Conservation (phyloP, 2,797 vertebrate genomes). For the Sphaeramia orbicularis region DNA sequence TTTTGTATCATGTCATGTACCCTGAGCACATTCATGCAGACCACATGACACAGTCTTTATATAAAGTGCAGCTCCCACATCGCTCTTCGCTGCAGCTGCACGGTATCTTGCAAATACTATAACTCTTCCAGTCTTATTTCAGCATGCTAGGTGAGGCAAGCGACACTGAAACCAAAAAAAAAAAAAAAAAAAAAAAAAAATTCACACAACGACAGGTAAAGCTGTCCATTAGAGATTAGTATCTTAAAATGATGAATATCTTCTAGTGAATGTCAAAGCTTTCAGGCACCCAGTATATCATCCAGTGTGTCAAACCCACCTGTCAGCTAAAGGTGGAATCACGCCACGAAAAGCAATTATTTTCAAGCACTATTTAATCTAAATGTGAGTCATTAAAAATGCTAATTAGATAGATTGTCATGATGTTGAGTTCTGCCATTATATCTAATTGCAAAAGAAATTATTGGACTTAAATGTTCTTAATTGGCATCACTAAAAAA, state of each 20-base stretch:
- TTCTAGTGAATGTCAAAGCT: conserved; percentile 61
- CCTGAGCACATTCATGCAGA: conserved; percentile 6
- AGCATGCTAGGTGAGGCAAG: background rate
- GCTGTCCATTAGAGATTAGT: conserved; percentile 44
- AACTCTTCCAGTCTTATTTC: conserved; percentile 34
- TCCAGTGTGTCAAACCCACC: conserved; percentile 37
- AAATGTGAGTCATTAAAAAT: conserved; percentile 52
- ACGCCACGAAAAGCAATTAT: conserved; percentile 39
- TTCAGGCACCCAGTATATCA: conserved; percentile 44
- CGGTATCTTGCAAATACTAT: conserved; percentile 16
- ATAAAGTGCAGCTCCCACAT: background rate
- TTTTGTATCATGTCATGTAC: conserved; percentile 22
- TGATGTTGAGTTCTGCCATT: conserved; percentile 44
- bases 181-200: no score
- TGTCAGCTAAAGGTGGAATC: conserved; percentile 51
- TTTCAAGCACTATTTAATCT: conserved; percentile 54
- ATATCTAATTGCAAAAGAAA: conserved; percentile 46
- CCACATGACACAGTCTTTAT: background rate
- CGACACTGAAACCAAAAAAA: conserved; percentile 21
- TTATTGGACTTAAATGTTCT: conserved; percentile 30
- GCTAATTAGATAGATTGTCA: conserved; percentile 50
- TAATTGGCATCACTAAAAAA: conserved; percentile 28
- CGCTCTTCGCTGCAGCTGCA: conserved; percentile 6
- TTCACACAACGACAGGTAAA: conserved; percentile 39
- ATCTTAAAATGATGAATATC: conserved; percentile 56